Evolutionary conservation across 2,113 vertebrate species (phyloP).

Genomic region (Indri indri): DNA sequence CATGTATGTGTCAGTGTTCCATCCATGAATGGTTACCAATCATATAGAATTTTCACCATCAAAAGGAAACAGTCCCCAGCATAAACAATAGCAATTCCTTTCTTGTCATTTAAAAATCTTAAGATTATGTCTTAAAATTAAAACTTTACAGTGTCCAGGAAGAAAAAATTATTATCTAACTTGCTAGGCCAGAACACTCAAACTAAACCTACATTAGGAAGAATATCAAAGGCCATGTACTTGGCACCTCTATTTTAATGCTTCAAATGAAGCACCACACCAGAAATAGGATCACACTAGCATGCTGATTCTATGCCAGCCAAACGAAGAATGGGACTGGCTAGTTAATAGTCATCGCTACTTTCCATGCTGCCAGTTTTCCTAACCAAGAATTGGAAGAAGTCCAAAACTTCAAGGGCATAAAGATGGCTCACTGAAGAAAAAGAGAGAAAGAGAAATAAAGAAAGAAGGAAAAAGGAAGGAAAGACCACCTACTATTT

Average conservation of each 20-base stretch:
- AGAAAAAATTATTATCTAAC: constrained; percentile 33
- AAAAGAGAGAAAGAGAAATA: not conserved
- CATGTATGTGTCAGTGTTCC: not conserved
- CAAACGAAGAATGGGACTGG: constrained; percentile 34
- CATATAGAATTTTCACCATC: not conserved
- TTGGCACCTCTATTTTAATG: not conserved
- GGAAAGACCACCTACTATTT: not conserved
- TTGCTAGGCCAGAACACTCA: not conserved
- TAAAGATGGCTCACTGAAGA: constrained; percentile 47
- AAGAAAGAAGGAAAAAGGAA: not conserved
- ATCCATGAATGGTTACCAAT: not conserved
- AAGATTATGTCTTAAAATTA: not conserved
- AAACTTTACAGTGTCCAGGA: constrained; percentile 6
- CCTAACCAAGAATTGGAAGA: constrained; percentile 31
- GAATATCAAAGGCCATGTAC: not conserved
- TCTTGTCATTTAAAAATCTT: constrained; percentile 5
- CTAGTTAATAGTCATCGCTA: constrained; percentile 13
- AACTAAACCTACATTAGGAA: constrained; percentile 15
- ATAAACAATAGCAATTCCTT: constrained; percentile 17
- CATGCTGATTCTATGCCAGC: not conserved
- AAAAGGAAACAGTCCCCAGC: not conserved
- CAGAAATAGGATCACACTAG: not conserved
- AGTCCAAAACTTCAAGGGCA: constrained; percentile 47
- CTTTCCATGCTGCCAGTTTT: constrained; percentile 46
- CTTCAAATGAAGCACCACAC: not conserved